Percentiles rank a stretch among this genome's conserved stretches.
Evolutionary conservation across 2,797 vertebrate species (phyloP).

Genomic region (Atherinosoma microstoma): DNA sequence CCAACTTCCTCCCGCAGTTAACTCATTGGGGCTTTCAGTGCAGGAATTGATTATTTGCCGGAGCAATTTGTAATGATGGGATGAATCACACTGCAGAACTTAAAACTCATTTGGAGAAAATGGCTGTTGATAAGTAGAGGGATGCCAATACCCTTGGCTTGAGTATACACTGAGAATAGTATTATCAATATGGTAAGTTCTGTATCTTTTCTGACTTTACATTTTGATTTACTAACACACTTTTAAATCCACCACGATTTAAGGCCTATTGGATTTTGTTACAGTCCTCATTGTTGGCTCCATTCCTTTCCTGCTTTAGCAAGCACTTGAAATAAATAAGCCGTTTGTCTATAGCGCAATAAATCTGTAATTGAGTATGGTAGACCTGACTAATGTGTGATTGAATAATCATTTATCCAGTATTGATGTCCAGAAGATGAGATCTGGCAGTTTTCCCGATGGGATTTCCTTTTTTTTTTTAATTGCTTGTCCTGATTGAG

Average conservation of each 20-base stretch:
- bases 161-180: constrained; percentile 7
- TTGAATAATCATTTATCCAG: constrained; percentile 70
- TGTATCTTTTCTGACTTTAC: not conserved
- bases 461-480: constrained; percentile 34
- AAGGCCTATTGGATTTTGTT: constrained; percentile 33
- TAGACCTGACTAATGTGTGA: constrained; percentile 53
- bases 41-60: constrained; percentile 35
- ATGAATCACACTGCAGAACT: constrained; percentile 34
- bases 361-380: constrained; percentile 45
- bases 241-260: constrained; percentile 16
- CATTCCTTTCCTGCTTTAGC: not conserved
- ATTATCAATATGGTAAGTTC: constrained; percentile 32
- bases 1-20: constrained; percentile 33
- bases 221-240: constrained; percentile 7
- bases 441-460: constrained; percentile 44
- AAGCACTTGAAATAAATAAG: constrained; percentile 36
- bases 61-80: constrained; percentile 35
- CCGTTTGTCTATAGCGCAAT: constrained; percentile 39
- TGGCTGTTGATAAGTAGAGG: constrained; percentile 41
- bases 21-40: constrained; percentile 35
- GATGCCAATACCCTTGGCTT: constrained; percentile 42
- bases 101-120: constrained; percentile 54
- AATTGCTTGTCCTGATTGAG: constrained; percentile 62
- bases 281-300: constrained; percentile 2
- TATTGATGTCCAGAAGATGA: constrained; percentile 62